A percentile compares a stretch with the other conserved stretches of the same genome.
Conservation (phyloP, 2,888 invertebrate species). For the Frankliniella fusca region DNA sequence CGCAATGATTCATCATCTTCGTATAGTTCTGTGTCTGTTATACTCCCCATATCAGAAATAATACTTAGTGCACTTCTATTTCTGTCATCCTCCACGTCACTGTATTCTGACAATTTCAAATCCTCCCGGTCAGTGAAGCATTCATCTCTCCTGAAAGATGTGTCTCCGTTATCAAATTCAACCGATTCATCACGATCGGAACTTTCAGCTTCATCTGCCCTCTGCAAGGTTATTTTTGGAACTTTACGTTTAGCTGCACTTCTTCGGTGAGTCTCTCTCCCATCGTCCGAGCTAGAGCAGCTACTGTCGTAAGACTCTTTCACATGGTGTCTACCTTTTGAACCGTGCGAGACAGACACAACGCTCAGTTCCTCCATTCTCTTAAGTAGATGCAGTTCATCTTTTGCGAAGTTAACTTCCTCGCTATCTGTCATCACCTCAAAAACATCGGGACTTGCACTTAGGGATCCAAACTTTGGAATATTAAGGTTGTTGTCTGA, state of each 20-base stretch:
- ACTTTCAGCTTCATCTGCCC: not conserved
- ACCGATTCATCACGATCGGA: not conserved
- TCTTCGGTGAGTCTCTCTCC: not conserved
- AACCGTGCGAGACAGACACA: not conserved
- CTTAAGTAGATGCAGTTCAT: not conserved
- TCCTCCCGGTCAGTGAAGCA: not conserved
- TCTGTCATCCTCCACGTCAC: not conserved
- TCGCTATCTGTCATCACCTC: not conserved
- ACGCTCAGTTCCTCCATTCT: slow-evolving; percentile 18
- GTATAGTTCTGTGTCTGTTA: slow-evolving; percentile 46
- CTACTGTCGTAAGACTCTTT: not conserved
- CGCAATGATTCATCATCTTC: slow-evolving; percentile 41
- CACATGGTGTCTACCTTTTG: not conserved
- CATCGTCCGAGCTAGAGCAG: not conserved
- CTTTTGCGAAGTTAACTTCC: not conserved
- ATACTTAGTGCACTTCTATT: not conserved
- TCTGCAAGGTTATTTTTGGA: not conserved
- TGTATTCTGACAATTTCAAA: not conserved
- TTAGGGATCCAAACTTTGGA: too few species aligned
- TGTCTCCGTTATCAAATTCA: not conserved
- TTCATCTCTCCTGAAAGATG: not conserved
- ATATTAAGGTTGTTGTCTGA: not conserved
- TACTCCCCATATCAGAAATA: slow-evolving; percentile 35
- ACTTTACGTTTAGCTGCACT: not conserved
- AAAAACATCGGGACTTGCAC: not conserved